Conservation (phyloP, 2,113 vertebrate species). For the Oenanthe oenanthe region DNA sequence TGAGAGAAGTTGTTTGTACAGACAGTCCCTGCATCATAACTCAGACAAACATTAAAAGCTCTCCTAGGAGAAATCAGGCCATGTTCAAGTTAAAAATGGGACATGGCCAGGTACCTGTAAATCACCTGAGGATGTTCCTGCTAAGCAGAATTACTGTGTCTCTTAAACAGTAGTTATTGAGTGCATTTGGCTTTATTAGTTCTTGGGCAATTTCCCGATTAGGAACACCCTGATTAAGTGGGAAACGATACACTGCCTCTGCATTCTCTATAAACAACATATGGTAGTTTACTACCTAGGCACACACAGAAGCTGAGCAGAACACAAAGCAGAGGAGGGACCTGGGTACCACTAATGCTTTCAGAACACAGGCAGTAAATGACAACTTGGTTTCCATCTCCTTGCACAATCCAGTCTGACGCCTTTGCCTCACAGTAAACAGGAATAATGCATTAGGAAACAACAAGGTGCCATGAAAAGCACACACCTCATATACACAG, state of each 20-base stretch:
- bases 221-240: conserved; percentile 62
- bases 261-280: conserved; percentile 48
- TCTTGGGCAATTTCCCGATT: conserved; percentile 51
- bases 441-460: background rate
- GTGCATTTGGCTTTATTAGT: conserved; percentile 61
- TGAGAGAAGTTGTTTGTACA: background rate
- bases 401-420: conserved; percentile 17
- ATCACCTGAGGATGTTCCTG: conserved; percentile 13
- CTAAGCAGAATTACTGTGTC: conserved; percentile 34
- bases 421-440: background rate
- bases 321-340: conserved; percentile 24
- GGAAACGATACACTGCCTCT: conserved; percentile 50
- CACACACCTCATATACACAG: background rate
- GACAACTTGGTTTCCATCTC: background rate
- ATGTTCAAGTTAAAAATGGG: background rate
- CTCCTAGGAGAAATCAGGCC: conserved; percentile 21
- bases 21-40: background rate
- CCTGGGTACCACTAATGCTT: background rate
- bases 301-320: background rate
- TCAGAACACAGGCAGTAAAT: background rate
- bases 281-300: conserved; percentile 42
- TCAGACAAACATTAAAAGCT: background rate
- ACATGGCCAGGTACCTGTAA: background rate
- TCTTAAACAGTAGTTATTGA: conserved; percentile 60
- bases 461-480: background rate